A percentile compares a stretch with the other conserved stretches of the same genome.
Conservation (phyloP, 2,797 vertebrate genomes). For the Hafferia zeledoni region DNA sequence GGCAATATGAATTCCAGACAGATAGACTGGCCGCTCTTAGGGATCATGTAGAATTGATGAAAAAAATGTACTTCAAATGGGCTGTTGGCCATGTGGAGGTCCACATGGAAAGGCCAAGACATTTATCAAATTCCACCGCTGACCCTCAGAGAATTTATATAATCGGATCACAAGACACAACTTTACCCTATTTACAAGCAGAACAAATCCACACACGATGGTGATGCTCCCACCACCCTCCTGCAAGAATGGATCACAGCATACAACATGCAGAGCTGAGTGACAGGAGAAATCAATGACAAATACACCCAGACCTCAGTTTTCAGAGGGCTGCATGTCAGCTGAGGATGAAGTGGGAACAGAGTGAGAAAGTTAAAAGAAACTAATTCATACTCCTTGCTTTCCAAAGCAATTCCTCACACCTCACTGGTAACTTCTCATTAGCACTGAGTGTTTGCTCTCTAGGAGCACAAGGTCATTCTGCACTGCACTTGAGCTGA, state of each 20-base stretch:
- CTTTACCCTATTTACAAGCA: not conserved
- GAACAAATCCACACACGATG: not conserved
- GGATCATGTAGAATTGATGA: not conserved
- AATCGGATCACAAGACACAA: not conserved
- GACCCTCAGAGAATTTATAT: not conserved
- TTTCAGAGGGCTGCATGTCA: not conserved
- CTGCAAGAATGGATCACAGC: not conserved
- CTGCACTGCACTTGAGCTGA: not conserved
- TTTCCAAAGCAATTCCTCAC: not conserved
- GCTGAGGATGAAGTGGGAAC: not conserved
- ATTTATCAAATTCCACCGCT: not conserved
- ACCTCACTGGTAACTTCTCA: not conserved
- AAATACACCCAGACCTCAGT: not conserved
- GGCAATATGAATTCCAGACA: not conserved
- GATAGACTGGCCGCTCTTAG: not conserved
- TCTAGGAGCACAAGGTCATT: accelerated
- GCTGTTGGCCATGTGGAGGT: not conserved
- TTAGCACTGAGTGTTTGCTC: not conserved
- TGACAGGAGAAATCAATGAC: not conserved
- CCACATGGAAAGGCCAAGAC: not conserved
- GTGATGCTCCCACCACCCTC: not conserved
- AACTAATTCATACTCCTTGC: not conserved
- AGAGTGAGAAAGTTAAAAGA: not conserved
- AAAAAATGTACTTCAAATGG: not conserved
- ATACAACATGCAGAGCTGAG: accelerated